Evolutionary conservation across 1,140 invertebrate genomes (phyloP), one percentile per base, ranked within the genome.

Genomic region (Dryas iulia): DNA sequence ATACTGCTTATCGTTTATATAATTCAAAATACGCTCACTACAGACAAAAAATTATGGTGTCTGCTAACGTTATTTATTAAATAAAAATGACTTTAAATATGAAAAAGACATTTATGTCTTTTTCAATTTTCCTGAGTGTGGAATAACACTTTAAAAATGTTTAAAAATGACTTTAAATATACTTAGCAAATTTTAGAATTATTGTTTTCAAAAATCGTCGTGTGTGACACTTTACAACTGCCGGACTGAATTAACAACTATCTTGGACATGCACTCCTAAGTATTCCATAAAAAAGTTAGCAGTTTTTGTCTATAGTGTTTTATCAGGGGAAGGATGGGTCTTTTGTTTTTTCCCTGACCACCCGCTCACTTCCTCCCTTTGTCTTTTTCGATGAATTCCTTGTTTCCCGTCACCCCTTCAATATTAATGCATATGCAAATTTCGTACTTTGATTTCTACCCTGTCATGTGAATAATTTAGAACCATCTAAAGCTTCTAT

Each of bases 351-450:
- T 84, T 78, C 62, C 71, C 56, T 73, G 83, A 63, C 83, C 84
- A 89, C 84, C 86, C 82, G 80, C 76, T 80, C 72, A 78, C 79
- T 87, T 90, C 87, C 87, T 90, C 79, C 78, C 86, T 90, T 90
- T 90, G 87, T 90, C 72, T 71, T 74, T 76, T 85, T 82, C 86
- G 73, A 82, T 69, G 83, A 86, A 87, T 78, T 82, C 83, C 79
- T 69, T 79, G 79, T 81, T 86, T 83, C 85, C 77, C 74, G 76
- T 72, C 79, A 85, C 76, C 79, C 84, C 75, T 83, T 81, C 71
- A 82, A 82, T 84, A 81, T 83, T 82, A 79, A 86, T 84, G 77
- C 60, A 71, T 72, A 80, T 81, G 81, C 83, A 82, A 76, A 87
- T 84, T 73, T 64, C 54, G 60, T 65, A 71, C 73, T 74, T 65